A percentile compares a stretch with the other conserved stretches of the same genome.
Conservation (phyloP, 2,888 invertebrate genomes). For the Aleiodes leptofemur region DNA sequence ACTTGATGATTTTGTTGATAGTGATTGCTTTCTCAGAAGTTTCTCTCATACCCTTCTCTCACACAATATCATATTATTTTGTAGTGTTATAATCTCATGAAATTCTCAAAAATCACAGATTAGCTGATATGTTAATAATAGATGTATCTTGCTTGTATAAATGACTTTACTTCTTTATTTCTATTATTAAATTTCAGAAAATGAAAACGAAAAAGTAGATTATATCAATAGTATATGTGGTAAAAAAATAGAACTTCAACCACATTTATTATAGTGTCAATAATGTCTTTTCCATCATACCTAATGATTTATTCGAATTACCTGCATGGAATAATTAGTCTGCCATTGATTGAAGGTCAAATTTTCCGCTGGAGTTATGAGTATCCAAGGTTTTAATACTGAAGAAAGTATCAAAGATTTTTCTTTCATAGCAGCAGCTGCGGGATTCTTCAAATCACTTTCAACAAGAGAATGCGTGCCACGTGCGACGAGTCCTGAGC, state of each 20-base stretch:
- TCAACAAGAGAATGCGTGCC: constrained; percentile 82
- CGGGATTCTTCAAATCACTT: constrained; percentile 55
- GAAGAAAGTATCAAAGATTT: constrained; percentile 76
- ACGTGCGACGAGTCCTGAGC: constrained; percentile 82
- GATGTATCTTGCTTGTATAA: too few relatives aligned
- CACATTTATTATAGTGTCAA: background rate
- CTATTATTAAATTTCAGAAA: too few relatives aligned
- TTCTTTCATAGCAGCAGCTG: constrained; percentile 59
- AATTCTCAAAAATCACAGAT: too few relatives aligned
- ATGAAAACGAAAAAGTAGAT: too few relatives aligned
- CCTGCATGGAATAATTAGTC: constrained; percentile 69
- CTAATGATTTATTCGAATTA: constrained; percentile 53
- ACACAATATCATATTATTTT: too few relatives aligned
- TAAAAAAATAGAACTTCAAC: background rate
- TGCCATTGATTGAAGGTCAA: constrained; percentile 78
- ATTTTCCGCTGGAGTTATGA: constrained; percentile 78
- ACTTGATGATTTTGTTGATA: too few relatives aligned
- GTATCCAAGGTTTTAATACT: constrained; percentile 79
- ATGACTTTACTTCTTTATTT: too few relatives aligned
- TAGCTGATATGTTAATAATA: too few relatives aligned
- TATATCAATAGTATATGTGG: too few relatives aligned
- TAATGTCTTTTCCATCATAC: constrained; percentile 64
- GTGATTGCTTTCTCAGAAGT: too few relatives aligned
- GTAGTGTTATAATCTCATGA: too few relatives aligned
- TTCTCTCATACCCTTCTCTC: too few relatives aligned